Evolutionary conservation across 2,113 vertebrate species (phyloP).

Genomic region (Microtus ochrogaster): DNA sequence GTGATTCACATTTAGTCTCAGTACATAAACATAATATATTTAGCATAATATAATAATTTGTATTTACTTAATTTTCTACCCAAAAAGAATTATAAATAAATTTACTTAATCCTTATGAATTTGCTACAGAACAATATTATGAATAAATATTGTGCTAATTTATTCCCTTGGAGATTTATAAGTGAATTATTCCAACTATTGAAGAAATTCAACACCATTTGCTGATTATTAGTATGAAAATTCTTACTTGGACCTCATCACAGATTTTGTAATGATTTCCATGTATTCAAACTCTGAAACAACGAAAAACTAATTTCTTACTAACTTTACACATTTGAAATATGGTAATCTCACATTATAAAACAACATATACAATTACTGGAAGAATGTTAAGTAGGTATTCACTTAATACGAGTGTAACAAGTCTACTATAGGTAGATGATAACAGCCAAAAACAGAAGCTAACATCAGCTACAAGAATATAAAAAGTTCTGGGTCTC

Average conservation of each 20-base stretch:
- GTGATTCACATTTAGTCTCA: conserved; percentile 34
- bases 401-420: not conserved
- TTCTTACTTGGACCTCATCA: conserved; percentile 27
- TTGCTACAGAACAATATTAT: conserved; percentile 51
- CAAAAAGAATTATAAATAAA: conserved; percentile 56
- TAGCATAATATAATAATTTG: conserved; percentile 1
- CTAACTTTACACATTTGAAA: conserved; percentile 18
- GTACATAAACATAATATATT: conserved; percentile 40
- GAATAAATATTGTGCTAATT: conserved; percentile 63
- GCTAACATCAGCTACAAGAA: not conserved
- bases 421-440: not conserved
- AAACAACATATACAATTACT: conserved; percentile 34
- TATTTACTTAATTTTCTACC: conserved; percentile 71
- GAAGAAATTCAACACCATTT: conserved; percentile 42
- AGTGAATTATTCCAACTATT: conserved; percentile 47
- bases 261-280: not conserved
- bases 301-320: conserved; percentile 53
- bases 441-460: not conserved
- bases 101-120: conserved; percentile 60
- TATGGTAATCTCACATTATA: conserved; percentile 7
- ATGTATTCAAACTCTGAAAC: conserved; percentile 50
- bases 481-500: not conserved
- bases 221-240: conserved; percentile 55
- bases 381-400: not conserved
- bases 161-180: conserved; percentile 53